Evolutionary conservation across 64 coral and sea anemone species (phyloP), one percentile per base, ranked within the genome.

Genomic region (Porites lutea): DNA sequence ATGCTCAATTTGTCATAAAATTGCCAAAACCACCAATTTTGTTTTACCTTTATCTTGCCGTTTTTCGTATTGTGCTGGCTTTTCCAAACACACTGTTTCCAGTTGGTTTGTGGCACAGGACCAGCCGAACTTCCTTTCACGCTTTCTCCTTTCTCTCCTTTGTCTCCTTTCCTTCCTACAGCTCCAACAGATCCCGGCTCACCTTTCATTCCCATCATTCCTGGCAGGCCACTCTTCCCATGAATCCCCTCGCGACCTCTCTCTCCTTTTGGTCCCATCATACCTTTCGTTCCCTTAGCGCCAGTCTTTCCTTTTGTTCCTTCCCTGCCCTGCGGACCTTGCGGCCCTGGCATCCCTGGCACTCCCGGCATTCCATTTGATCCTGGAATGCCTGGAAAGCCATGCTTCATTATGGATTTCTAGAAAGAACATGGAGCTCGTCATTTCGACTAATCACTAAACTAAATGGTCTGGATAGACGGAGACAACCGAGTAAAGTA

Each of bases 101-200:
- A 57, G 54, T 88, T 88, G 54, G 52, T 19, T 74, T 9, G 11
- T 4, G 20, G n/a, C 21, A 43, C 79, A 53, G 79, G 64, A 50
- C n/a, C 54, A 19, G 77, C 20, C 59, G 14, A 49, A 15, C n/a
- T 44, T 21, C 14, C 23, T 55, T 79, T 50, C 19, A 58, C 8
- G 46, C 50, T 79, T 79, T 15, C 77, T 79, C 50, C 77, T 55
- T 58, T 55, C 50, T 79, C 59, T 11, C 50, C 52, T 49, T 58
- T 55, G 52, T 58, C 47, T 9, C n/a, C 50, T 79, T 79, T 47
- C 10, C 15, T 79, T 22, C 77, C 77, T 47, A 48, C 50, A 58
- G 77, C 59, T 79, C 49, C 77, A 52, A 22, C 77, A 79, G 19
- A 79, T 58, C 59, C 69, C 5, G n/a, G 69, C n/a, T 72, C 3